Evolutionary conservation across 1,140 invertebrate species (phyloP).

Genomic region (Danaus melanippus): DNA sequence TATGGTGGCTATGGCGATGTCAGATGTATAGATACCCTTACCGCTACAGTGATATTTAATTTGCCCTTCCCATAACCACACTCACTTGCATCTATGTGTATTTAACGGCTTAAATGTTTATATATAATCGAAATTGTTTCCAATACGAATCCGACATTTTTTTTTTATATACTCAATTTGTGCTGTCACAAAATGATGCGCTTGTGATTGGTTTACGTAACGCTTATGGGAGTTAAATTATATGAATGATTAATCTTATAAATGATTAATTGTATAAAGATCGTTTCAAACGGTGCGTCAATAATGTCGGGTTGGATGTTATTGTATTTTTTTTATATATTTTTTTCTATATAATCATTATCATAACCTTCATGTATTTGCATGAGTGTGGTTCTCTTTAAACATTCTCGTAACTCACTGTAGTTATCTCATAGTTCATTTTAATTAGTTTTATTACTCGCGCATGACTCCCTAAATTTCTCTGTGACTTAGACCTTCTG

Average conservation of each 20-base stretch:
- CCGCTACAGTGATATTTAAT: constrained; percentile 62
- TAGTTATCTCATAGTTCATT: constrained; percentile 24
- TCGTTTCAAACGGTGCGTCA: constrained; percentile 29
- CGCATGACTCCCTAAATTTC: too few species aligned
- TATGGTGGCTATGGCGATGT: constrained; percentile 37
- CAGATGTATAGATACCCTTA: constrained; percentile 7
- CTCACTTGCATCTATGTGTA: constrained; percentile 69
- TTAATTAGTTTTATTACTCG: too few species aligned
- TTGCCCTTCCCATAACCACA: constrained; percentile 53
- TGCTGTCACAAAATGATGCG: constrained; percentile 21
- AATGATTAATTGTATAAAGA: background rate
- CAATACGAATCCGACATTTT: constrained; percentile 63
- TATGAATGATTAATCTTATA: constrained; percentile 17
- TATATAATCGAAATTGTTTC: constrained; percentile 25
- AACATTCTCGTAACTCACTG: constrained; percentile 21
- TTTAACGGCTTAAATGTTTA: constrained; percentile 26
- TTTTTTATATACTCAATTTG: background rate
- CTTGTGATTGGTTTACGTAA: constrained; percentile 72
- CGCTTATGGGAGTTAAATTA: constrained; percentile 39
- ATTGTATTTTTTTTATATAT: constrained; percentile 18
- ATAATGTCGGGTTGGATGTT: constrained; percentile 64
- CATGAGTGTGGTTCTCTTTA: constrained; percentile 68
- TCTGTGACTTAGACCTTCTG: too few species aligned
- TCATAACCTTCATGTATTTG: constrained; percentile 49
- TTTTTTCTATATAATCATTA: constrained; percentile 34